phyloP scores from a whole-genome alignment of 2,797 vertebrate genomes.

The Characodon lateralis region DNA sequence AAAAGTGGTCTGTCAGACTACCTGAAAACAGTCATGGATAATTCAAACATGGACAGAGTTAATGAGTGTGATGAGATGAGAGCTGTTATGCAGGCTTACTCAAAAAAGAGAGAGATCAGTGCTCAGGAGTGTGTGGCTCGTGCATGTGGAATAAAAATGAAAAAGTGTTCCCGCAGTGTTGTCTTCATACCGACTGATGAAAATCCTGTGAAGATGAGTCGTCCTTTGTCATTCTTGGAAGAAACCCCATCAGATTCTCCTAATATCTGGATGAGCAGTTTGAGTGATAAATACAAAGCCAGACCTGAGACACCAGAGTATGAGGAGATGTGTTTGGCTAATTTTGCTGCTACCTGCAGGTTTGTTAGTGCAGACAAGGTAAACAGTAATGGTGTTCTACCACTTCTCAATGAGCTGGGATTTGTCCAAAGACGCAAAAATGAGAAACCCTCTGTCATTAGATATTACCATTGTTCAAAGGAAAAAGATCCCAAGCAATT shows the following conservation, averaged over 20 bases:
- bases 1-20: background rate
- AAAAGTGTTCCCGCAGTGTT: background rate
- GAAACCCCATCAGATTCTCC: background rate
- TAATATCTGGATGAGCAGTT: background rate
- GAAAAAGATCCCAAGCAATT: background rate
- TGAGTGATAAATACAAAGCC: conserved; percentile 1
- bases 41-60: background rate
- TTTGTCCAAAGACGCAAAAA: background rate
- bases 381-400: background rate
- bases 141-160: conserved; percentile 2
- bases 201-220: background rate
- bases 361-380: background rate
- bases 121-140: background rate
- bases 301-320: background rate
- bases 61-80: conserved; percentile 8
- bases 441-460: background rate
- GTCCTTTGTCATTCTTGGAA: background rate
- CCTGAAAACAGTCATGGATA: background rate
- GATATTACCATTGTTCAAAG: background rate
- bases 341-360: too few relatives aligned
- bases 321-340: background rate
- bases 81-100: conserved; percentile 13
- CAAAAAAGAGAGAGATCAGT: conserved; percentile 2
- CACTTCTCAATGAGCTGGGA: background rate
- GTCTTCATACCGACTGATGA: background rate